These are phyloP conservation scores for Hydra vulgaris DNA, from an alignment of 30 jellyfish, hydroid and myxozoan genomes.

Conservation along the genomic window DNA sequence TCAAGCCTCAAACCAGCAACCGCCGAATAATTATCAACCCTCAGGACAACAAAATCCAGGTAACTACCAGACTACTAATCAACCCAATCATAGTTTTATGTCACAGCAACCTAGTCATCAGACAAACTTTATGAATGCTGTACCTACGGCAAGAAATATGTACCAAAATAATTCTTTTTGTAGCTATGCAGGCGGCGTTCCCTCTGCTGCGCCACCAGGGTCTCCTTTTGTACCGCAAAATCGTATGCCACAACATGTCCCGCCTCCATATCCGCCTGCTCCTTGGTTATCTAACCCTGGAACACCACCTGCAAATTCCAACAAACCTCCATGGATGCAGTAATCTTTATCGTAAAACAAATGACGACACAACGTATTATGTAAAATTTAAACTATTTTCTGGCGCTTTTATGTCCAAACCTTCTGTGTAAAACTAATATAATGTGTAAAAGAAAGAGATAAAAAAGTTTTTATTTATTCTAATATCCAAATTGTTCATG, in stretches of 20 bases:
- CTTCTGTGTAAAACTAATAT: too few relatives aligned
- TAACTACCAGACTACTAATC: neutral
- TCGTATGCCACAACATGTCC: neutral
- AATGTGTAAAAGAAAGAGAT: too few relatives aligned
- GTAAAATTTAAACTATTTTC: too few relatives aligned
- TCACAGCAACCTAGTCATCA: neutral
- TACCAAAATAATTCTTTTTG: neutral
- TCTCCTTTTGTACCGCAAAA: neutral
- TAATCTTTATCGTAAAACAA: neutral
- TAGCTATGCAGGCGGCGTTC: neutral
- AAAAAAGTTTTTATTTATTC: too few relatives aligned
- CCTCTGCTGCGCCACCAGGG: neutral
- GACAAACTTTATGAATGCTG: neutral
- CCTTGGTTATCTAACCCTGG: neutral
- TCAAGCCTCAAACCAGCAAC: neutral
- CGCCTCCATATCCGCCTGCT: neutral
- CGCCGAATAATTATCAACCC: neutral
- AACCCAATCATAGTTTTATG: neutral
- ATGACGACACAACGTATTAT: too few relatives aligned
- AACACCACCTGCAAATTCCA: neutral
- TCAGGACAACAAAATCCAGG: neutral
- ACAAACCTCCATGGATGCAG: neutral
- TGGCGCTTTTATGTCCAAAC: too few relatives aligned
- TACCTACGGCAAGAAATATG: neutral
- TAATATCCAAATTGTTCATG: too few relatives aligned